Conservation (phyloP, 2,888 invertebrate genomes). For the Neoscelio sp. region DNA sequence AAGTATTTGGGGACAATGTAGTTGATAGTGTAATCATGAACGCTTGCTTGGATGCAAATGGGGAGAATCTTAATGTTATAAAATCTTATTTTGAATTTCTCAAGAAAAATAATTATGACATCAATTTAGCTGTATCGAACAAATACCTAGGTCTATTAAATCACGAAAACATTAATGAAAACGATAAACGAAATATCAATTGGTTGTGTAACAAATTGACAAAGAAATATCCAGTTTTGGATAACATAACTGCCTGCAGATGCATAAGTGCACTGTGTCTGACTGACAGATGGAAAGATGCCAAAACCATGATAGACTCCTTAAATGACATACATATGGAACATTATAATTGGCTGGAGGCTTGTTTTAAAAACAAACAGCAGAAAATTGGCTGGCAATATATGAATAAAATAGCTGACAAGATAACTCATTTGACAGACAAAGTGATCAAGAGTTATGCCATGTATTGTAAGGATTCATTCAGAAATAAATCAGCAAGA, state of each 20-base stretch:
- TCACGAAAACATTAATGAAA: conserved; percentile 80
- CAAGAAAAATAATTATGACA: conserved; percentile 82
- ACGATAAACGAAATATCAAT: conserved; percentile 85
- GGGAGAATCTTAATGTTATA: conserved; percentile 83
- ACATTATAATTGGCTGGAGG: conserved; percentile 78
- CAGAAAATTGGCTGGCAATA: conserved; percentile 86
- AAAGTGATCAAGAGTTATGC: conserved; percentile 20
- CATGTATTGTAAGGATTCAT: no score
- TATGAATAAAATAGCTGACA: conserved; percentile 84
- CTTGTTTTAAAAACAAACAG: conserved; percentile 86
- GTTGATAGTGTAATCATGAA: conserved; percentile 86
- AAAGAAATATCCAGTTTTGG: conserved; percentile 85
- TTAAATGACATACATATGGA: conserved; percentile 84
- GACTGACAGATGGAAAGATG: conserved; percentile 87
- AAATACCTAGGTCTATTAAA: conserved; percentile 83
- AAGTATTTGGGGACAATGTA: conserved; percentile 80
- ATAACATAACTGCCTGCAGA: conserved; percentile 85
- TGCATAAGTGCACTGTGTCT: conserved; percentile 87
- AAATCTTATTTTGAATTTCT: conserved; percentile 86
- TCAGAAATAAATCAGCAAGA: not conserved
- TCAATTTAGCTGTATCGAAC: conserved; percentile 86
- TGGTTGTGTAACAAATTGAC: conserved; percentile 84
- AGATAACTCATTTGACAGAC: conserved; percentile 69
- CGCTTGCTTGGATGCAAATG: conserved; percentile 82
- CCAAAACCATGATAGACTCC: conserved; percentile 86